Conservation (phyloP, 2,113 vertebrate species). For the Cynoglossus semilaevis region DNA sequence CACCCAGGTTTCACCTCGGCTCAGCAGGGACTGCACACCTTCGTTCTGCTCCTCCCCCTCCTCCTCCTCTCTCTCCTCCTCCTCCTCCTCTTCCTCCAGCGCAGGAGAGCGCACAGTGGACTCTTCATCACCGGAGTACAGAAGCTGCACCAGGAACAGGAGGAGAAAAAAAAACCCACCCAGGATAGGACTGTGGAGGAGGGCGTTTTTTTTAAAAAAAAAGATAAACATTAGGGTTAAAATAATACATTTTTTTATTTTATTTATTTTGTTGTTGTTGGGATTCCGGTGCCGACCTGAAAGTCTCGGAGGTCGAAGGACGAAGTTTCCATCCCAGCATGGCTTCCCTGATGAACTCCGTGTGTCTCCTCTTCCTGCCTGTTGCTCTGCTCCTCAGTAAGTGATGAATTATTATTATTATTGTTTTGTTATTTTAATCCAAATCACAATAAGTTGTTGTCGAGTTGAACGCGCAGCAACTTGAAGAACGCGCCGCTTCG, state of each 20-base stretch:
- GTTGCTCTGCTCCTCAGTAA: constrained; percentile 79
- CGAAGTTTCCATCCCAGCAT: constrained; percentile 55
- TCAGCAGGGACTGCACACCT: background rate
- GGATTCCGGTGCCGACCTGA: background rate
- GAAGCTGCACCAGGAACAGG: constrained; percentile 29
- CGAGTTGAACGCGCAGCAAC: too few species aligned
- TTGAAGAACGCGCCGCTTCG: background rate
- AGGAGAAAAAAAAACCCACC: constrained; percentile 33
- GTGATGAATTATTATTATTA: constrained; percentile 38
- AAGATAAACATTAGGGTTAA: too few species aligned
- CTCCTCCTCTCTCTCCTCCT: constrained; percentile 23
- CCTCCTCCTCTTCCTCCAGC: constrained; percentile 49
- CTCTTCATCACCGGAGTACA: constrained; percentile 40
- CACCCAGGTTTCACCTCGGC: background rate
- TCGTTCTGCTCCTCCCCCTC: constrained; percentile 9
- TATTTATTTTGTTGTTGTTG: too few species aligned
- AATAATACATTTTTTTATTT: too few species aligned
- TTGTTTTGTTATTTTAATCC: too few species aligned
- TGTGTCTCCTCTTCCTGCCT: constrained; percentile 73
- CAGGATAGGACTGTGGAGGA: constrained; percentile 7
- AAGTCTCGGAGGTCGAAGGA: constrained; percentile 25
- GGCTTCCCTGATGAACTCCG: constrained; percentile 64
- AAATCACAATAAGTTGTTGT: too few species aligned
- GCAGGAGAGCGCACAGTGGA: constrained; percentile 47
- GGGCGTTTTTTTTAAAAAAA: too few species aligned